Evolutionary conservation across 2,797 vertebrate species (phyloP).

Genomic region (Enteromius argenteus): DNA sequence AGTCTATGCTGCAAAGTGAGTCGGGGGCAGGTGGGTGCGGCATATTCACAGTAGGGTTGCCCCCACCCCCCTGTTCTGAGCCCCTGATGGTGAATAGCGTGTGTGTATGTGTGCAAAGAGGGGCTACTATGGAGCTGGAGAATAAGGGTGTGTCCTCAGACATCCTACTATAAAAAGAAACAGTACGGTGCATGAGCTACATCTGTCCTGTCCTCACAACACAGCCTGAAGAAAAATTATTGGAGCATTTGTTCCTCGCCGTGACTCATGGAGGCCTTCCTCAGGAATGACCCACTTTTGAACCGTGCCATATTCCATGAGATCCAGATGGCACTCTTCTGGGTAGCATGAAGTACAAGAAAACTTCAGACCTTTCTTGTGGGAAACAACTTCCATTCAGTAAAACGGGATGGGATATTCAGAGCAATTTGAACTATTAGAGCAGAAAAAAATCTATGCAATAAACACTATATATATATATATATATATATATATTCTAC

Average conservation of each 20-base stretch:
- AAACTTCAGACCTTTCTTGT: neutral
- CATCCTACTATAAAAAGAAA: slow-evolving; percentile 51
- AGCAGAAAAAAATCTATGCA: neutral
- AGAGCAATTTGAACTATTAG: neutral
- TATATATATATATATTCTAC: too few relatives aligned
- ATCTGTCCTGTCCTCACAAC: slow-evolving; percentile 42
- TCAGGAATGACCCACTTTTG: slow-evolving; percentile 60
- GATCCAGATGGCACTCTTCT: slow-evolving; percentile 27
- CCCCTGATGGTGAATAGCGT: slow-evolving; percentile 36
- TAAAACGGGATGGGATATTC: neutral
- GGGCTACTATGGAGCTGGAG: slow-evolving; percentile 43
- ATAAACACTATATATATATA: neutral
- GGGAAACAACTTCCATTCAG: neutral
- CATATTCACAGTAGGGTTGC: slow-evolving; percentile 69
- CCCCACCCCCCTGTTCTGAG: slow-evolving; percentile 44
- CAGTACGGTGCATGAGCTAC: slow-evolving; percentile 46
- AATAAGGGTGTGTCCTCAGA: slow-evolving; percentile 59
- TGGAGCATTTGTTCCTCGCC: slow-evolving; percentile 60
- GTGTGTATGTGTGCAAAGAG: slow-evolving; percentile 18
- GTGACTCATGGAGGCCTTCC: slow-evolving; percentile 40
- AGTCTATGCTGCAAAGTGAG: slow-evolving; percentile 31
- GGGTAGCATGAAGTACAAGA: neutral
- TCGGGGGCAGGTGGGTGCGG: slow-evolving; percentile 72
- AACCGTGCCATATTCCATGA: slow-evolving; percentile 38
- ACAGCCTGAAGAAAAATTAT: slow-evolving; percentile 48